These are phyloP conservation scores for Colletes latitarsis DNA, from an alignment of 1,140 invertebrate genomes.

Conservation along the genomic window DNA sequence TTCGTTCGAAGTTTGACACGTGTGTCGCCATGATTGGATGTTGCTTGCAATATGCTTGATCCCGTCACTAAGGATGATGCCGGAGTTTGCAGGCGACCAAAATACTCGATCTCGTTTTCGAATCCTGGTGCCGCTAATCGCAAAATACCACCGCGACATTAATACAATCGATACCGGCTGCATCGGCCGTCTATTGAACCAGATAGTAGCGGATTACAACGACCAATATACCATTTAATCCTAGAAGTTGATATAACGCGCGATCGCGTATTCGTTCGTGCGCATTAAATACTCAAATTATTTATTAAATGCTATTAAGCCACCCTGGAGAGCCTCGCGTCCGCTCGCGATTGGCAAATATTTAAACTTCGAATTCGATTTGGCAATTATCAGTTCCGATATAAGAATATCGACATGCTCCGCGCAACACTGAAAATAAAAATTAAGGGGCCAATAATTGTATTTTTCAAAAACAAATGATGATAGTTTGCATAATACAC, in stretches of 20 bases:
- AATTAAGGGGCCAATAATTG: too few species aligned
- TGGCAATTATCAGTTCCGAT: too few species aligned
- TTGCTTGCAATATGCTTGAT: neutral
- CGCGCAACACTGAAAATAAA: too few species aligned
- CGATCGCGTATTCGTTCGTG: neutral
- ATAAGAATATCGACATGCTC: too few species aligned
- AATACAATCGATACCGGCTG: conserved; percentile 16
- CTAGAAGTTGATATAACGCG: conserved; percentile 13
- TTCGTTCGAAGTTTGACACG: too few species aligned
- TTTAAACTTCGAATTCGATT: neutral
- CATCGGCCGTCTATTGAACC: neutral
- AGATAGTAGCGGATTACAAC: conserved; percentile 12
- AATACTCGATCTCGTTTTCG: neutral
- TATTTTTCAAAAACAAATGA: too few species aligned
- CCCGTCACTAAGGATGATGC: neutral
- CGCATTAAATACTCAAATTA: conserved; percentile 1
- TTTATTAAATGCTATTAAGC: conserved; percentile 15
- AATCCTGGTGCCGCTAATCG: conserved; percentile 7
- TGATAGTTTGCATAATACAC: too few species aligned
- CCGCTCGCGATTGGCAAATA: neutral
- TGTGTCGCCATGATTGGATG: neutral
- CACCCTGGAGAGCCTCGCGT: neutral
- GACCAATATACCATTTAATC: conserved; percentile 36
- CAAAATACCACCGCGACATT: conserved; percentile 14
- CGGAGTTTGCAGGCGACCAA: neutral